phyloP scores from a whole-genome alignment of 2,113 vertebrate genomes.

The Symphodus melops region DNA sequence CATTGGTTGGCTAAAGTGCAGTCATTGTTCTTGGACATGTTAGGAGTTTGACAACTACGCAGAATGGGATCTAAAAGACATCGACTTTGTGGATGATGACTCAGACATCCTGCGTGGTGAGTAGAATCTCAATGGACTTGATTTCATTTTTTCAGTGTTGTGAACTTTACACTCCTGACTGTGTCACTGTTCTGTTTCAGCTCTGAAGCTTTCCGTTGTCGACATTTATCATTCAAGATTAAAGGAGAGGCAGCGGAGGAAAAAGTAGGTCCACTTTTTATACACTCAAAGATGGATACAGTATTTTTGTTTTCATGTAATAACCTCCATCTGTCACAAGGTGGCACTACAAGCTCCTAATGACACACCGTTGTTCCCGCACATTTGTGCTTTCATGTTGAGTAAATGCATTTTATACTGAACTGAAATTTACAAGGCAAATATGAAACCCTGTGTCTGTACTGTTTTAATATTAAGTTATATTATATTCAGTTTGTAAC shows the following conservation, averaged over 20 bases:
- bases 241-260: constrained; percentile 95
- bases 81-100: constrained; percentile 99
- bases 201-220: constrained; percentile 96
- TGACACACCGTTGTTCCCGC: background rate
- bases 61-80: constrained; percentile 99
- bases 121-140: constrained; percentile 41
- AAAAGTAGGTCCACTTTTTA: constrained; percentile 89
- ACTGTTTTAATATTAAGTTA: constrained; percentile 24
- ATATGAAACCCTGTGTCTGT: constrained; percentile 11
- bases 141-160: background rate
- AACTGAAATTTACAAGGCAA: constrained; percentile 25
- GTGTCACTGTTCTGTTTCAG: constrained; percentile 73
- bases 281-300: background rate
- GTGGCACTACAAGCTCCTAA: constrained; percentile 42
- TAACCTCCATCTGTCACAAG: constrained; percentile 55
- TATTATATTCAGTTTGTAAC: constrained; percentile 15
- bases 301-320: constrained; percentile 19
- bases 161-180: background rate
- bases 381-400: constrained; percentile 11
- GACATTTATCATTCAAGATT: constrained; percentile 98
- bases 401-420: constrained; percentile 21
- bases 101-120: constrained; percentile 95
- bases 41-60: constrained; percentile 99
- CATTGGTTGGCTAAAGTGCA: background rate
- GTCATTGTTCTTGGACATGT: constrained; percentile 7